Conservation (phyloP, 1,140 invertebrate species). For the Lithobius niger region DNA sequence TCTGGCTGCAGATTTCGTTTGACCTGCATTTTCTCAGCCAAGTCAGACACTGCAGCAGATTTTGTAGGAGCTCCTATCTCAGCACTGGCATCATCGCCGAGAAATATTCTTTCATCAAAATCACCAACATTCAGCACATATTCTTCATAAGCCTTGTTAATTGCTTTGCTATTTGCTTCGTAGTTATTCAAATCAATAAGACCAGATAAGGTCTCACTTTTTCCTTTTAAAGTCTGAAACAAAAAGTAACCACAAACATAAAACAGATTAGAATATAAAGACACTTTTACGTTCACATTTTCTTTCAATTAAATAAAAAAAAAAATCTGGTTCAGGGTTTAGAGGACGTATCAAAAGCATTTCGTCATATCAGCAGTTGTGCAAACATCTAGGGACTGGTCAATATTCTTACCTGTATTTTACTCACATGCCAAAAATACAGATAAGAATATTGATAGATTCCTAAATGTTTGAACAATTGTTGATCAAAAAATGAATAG, state of each 20-base stretch:
- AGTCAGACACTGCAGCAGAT: slow-evolving; percentile 29
- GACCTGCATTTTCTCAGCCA: slow-evolving; percentile 36
- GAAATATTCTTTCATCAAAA: slow-evolving; percentile 91
- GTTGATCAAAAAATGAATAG: no score
- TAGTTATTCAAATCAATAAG: slow-evolving; percentile 33
- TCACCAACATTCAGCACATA: slow-evolving; percentile 82
- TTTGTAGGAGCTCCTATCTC: slow-evolving; percentile 44
- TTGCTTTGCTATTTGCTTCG: slow-evolving; percentile 49
- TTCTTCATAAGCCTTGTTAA: slow-evolving; percentile 80
- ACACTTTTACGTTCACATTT: no score
- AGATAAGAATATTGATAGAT: no score
- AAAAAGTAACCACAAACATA: slow-evolving; percentile 1
- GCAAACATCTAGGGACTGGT: no score
- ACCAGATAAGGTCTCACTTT: slow-evolving; percentile 26
- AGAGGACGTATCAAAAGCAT: no score
- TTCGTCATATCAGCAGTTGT: no score
- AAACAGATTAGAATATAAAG: slow-evolving; percentile 7
- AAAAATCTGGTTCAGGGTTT: no score
- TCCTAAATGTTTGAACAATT: no score
- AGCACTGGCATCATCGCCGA: slow-evolving; percentile 48
- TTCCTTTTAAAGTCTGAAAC: slow-evolving; percentile 31
- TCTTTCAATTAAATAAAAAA: no score
- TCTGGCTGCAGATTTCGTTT: slow-evolving; percentile 31
- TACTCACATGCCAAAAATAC: no score
- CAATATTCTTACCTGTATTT: no score